Conservation (phyloP, 2,113 vertebrate species). For the Coreoperca whiteheadi region DNA sequence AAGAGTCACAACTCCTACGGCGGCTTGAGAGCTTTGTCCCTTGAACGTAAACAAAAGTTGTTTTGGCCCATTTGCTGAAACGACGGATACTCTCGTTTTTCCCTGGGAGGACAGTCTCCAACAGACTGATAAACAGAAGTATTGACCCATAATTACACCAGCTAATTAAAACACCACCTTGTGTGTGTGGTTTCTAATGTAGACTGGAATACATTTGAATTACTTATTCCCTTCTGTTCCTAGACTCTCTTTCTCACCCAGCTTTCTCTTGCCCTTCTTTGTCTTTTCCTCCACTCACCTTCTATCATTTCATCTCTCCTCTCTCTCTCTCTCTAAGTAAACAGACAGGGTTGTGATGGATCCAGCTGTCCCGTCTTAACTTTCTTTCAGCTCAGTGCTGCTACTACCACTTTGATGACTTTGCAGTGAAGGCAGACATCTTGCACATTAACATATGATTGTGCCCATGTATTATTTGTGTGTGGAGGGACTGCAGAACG, state of each 20-base stretch:
- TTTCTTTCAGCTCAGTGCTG: slow-evolving; percentile 70
- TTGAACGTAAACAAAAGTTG: not conserved
- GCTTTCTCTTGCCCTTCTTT: slow-evolving; percentile 54
- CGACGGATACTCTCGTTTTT: not conserved
- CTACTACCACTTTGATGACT: slow-evolving; percentile 75
- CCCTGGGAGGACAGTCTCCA: slow-evolving; percentile 11
- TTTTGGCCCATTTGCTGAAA: slow-evolving; percentile 12
- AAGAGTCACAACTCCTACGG: not conserved
- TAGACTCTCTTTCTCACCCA: not conserved
- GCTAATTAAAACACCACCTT: slow-evolving; percentile 66
- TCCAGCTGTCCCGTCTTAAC: slow-evolving; percentile 80
- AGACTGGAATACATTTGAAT: slow-evolving; percentile 68
- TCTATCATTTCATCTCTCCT: slow-evolving; percentile 59
- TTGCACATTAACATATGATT: slow-evolving; percentile 81
- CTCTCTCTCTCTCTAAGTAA: slow-evolving; percentile 49
- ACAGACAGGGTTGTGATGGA: slow-evolving; percentile 75
- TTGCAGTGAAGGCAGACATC: slow-evolving; percentile 76
- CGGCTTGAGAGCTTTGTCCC: not conserved
- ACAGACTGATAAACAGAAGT: slow-evolving; percentile 46
- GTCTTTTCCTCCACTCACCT: slow-evolving; percentile 61
- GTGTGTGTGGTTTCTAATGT: slow-evolving; percentile 53
- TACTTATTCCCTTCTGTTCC: slow-evolving; percentile 47
- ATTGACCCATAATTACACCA: slow-evolving; percentile 58
- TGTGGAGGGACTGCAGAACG: slow-evolving; percentile 58
- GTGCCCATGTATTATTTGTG: slow-evolving; percentile 80